Evolutionary conservation across 1,140 invertebrate species (phyloP).

Genomic region (Steinernema khuongi): DNA sequence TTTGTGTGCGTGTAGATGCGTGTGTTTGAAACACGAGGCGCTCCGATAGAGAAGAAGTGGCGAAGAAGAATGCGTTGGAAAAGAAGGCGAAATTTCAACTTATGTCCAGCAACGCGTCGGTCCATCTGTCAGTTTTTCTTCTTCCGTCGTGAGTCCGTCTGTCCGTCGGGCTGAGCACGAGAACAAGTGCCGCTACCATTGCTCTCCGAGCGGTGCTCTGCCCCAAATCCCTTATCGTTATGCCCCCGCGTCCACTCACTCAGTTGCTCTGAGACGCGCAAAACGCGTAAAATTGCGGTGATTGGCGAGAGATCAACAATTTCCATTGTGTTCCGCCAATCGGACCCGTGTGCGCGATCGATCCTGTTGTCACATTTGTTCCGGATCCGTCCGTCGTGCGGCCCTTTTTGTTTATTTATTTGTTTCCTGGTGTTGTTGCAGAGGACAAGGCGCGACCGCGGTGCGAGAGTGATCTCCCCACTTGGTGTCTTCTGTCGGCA

Average conservation of each 20-base stretch:
- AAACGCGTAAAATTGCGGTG: constrained; percentile 9
- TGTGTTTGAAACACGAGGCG: neutral
- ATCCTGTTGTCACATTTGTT: neutral
- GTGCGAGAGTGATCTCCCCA: neutral
- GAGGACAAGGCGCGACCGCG: neutral
- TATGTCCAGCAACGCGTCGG: neutral
- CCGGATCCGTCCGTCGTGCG: neutral
- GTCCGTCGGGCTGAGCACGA: neutral
- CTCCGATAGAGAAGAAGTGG: neutral
- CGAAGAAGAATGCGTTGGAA: neutral
- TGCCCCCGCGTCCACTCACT: neutral
- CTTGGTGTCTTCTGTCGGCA: neutral
- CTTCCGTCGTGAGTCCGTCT: no score
- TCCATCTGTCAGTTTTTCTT: constrained; percentile 3
- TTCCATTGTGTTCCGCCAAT: constrained; percentile 14
- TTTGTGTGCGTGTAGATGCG: constrained; percentile 14
- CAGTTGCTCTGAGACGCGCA: constrained; percentile 1
- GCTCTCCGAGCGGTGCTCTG: neutral
- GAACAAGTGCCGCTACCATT: neutral
- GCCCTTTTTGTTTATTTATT: constrained; percentile 11
- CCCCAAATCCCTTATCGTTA: constrained; percentile 7
- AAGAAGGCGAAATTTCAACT: neutral
- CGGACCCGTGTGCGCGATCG: neutral
- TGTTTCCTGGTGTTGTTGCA: constrained; percentile 1
- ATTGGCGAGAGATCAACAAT: constrained; percentile 14